phyloP scores from a whole-genome alignment of 2,797 vertebrate species.

The Enteromius paludinosus region DNA sequence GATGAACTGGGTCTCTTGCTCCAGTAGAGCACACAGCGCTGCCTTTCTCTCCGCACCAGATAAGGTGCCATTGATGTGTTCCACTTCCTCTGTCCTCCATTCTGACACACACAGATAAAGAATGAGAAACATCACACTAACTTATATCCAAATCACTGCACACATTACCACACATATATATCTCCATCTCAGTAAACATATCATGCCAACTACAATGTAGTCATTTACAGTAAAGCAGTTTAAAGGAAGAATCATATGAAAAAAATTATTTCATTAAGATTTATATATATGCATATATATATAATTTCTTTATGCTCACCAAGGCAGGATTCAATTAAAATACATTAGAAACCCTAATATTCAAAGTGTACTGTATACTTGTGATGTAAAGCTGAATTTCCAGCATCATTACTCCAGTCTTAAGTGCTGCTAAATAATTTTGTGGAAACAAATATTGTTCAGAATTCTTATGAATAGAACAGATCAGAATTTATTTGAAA shows the following conservation, averaged over 20 bases:
- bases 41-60: slow-evolving; percentile 87
- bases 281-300: no score
- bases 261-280: no score
- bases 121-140: background rate
- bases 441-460: background rate
- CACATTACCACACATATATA: background rate
- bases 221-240: background rate
- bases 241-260: background rate
- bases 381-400: background rate
- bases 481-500: background rate
- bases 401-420: background rate
- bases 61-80: slow-evolving; percentile 75
- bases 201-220: background rate
- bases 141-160: slow-evolving; percentile 27
- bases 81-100: slow-evolving; percentile 84
- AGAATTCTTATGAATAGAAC: background rate
- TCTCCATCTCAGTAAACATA: slow-evolving; percentile 16
- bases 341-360: background rate
- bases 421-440: background rate
- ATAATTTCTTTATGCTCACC: background rate
- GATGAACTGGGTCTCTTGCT: slow-evolving; percentile 86
- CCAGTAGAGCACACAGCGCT: slow-evolving; percentile 85
- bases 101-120: slow-evolving; percentile 69
- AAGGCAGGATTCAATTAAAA: background rate
- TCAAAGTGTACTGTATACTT: background rate